A percentile compares a stretch with the other conserved stretches of the same genome.
Conservation (phyloP, 2,113 vertebrate genomes). For the Dromiciops gliroides region DNA sequence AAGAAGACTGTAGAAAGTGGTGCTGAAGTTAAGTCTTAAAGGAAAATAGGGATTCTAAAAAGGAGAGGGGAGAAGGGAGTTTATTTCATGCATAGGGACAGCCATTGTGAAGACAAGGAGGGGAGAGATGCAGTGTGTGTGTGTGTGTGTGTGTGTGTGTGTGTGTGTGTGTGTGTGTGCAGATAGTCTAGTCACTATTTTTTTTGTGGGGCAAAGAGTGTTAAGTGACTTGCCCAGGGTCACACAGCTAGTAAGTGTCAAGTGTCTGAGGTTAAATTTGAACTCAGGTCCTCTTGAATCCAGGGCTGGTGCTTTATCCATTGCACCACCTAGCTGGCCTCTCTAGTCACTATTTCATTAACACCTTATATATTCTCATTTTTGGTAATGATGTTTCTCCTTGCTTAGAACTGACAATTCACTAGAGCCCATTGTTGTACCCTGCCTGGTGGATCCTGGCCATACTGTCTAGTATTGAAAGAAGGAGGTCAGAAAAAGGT, state of each 20-base stretch:
- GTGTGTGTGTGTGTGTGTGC: not conserved
- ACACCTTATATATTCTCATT: not conserved
- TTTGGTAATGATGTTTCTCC: conserved; percentile 8
- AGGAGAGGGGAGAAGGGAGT: not conserved
- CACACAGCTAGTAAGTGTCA: no score
- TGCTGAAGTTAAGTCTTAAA: not conserved
- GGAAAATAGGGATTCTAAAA: not conserved
- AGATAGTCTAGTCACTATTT: not conserved
- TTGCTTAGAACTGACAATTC: not conserved
- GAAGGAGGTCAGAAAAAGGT: not conserved
- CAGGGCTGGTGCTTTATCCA: no score
- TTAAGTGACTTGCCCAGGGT: no score
- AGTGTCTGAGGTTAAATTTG: no score
- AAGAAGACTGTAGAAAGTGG: not conserved
- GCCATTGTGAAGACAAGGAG: not conserved
- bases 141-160: not conserved
- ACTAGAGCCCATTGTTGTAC: not conserved
- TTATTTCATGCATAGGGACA: not conserved
- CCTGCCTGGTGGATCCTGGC: not conserved
- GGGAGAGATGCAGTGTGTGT: not conserved
- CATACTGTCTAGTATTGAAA: not conserved
- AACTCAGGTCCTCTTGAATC: no score
- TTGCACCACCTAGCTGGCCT: no score
- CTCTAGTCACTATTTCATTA: not conserved
- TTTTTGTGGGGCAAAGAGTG: no score